phyloP scores from a whole-genome alignment of 2,888 invertebrate species.

The Exocentrus adspersus region DNA sequence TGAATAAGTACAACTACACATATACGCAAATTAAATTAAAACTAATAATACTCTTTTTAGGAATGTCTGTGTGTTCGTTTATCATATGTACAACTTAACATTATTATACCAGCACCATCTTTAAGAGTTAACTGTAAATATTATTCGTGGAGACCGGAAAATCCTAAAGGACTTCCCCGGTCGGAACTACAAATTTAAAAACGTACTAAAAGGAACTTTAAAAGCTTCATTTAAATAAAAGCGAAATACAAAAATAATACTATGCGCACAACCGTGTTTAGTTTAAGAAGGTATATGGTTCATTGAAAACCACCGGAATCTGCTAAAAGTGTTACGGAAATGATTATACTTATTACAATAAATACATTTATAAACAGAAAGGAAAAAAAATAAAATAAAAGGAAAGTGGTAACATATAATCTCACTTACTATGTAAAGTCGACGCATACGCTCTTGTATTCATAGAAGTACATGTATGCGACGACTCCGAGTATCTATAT shows the following conservation, averaged over 20 bases:
- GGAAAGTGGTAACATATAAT: conserved; percentile 61
- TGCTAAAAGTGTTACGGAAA: too few species aligned
- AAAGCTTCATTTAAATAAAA: conserved; percentile 47
- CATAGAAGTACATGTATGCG: conserved; percentile 30
- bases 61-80: conserved; percentile 59
- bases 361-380: conserved; percentile 42
- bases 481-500: conserved; percentile 37
- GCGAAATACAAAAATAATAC: conserved; percentile 51
- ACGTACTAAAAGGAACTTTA: conserved; percentile 43
- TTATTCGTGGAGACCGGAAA: conserved; percentile 23
- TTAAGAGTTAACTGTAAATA: conserved; percentile 45
- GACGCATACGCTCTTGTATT: conserved; percentile 36
- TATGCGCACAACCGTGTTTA: conserved; percentile 55
- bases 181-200: too few species aligned
- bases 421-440: conserved; percentile 54
- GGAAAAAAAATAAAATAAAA: too few species aligned
- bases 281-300: conserved; percentile 27
- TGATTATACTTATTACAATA: conserved; percentile 43
- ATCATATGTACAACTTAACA: conserved; percentile 61
- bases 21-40: conserved; percentile 47
- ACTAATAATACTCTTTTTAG: conserved; percentile 64
- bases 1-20: conserved; percentile 32
- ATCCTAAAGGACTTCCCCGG: conserved; percentile 1
- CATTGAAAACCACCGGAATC: conserved; percentile 42
- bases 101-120: conserved; percentile 61